Evolutionary conservation across 2,113 vertebrate species (phyloP).

Genomic region (Pelvicachromis taeniatus): DNA sequence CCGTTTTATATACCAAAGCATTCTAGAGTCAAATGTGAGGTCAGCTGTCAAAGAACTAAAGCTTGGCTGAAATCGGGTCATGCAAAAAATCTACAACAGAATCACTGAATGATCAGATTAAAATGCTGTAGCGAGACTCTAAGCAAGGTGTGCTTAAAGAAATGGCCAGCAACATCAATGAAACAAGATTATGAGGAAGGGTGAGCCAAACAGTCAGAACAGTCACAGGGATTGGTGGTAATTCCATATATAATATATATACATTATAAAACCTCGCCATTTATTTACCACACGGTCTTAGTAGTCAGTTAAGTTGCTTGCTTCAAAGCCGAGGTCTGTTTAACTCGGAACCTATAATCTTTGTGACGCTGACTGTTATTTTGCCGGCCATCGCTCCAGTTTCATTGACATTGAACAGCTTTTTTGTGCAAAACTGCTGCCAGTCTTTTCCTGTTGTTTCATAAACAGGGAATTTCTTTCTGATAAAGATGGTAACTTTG

Average conservation of each 20-base stretch:
- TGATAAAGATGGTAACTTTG: neutral
- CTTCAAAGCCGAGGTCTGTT: neutral
- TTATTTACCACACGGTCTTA: too few relatives aligned
- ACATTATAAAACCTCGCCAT: too few relatives aligned
- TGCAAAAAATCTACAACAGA: too few relatives aligned
- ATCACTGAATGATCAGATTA: too few relatives aligned
- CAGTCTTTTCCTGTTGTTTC: neutral
- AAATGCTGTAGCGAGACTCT: too few relatives aligned
- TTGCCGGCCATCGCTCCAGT: neutral
- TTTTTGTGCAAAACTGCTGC: neutral
- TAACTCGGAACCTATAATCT: neutral
- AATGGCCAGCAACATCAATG: neutral
- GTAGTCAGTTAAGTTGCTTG: neutral
- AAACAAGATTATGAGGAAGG: neutral
- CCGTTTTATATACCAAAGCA: neutral
- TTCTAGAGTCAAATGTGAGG: neutral
- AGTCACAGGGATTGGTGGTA: neutral
- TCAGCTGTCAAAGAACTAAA: too few relatives aligned
- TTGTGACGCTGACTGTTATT: rapidly evolving
- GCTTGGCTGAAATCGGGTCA: too few relatives aligned
- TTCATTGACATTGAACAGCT: neutral
- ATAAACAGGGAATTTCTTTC: neutral
- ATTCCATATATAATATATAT: neutral
- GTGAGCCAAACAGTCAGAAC: neutral
- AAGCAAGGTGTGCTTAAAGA: too few relatives aligned